Base-by-base conservation (phyloP, 2,113 vertebrate genomes). In the Gracilinanus agilis region DNA sequence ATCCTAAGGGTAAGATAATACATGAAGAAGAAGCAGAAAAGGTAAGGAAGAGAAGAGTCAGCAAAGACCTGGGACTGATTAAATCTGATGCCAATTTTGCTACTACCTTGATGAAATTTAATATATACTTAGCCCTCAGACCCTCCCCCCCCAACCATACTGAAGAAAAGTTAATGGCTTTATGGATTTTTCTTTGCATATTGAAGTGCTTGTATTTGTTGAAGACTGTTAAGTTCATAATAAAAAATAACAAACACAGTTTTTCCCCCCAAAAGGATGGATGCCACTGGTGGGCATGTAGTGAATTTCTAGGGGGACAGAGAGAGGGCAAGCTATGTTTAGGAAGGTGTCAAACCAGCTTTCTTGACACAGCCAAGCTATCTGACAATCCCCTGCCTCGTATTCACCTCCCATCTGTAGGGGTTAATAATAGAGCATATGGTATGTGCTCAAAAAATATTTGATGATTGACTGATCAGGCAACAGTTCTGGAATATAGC, bases 241-340 rank as follows among this genome's bases (percentile, higher is more conserved):
- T 21, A 83, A 23, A 83, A 75, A 83, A 21, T 2, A 29, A 61
- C 10, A 29, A 11, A 27, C 56, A 58, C 24, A 49, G 49, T 49
- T 49, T 49, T 49, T 75, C 16, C n/a, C n/a, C 19, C 13, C 29
- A n/a, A 75, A 75, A 83, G n/a, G n/a, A 23, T 0, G 13, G 34
- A 40, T 40, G n/a, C 67, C 67, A 83, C 19, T 21, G n/a, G 67
- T n/a, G n/a, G 67, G 67, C 67, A 83, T 21, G 23, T 40, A 83
- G 16, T 83, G 67, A 83, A 8, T 40, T 83, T 10, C 67, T 34
- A 21, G n/a, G 40, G 67, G 67, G n/a, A 34, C 67, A 83, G 16
- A 83, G 67, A 83, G 67, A 83, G 67, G 67, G 67, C 67, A 83
- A 83, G 67, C 67, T 83, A 83, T 83, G 67, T 83, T 83, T 83